These are phyloP conservation scores for Eciton burchellii DNA, from an alignment of 1,140 invertebrate species.

Conservation along the genomic window DNA sequence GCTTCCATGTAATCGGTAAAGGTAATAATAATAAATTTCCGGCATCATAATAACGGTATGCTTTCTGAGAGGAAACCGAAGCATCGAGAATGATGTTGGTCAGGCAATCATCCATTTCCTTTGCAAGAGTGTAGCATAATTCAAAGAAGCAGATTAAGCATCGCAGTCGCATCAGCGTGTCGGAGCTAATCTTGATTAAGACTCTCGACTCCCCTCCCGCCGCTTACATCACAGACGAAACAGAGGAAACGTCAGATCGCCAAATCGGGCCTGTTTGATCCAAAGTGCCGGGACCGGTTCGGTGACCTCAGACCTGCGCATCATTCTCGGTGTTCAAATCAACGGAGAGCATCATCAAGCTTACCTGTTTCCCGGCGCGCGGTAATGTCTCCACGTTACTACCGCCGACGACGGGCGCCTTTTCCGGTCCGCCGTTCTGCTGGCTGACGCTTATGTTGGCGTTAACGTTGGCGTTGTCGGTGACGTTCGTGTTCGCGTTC, in stretches of 20 bases:
- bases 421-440: slow-evolving; percentile 84
- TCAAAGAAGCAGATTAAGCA: neutral
- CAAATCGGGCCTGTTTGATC: neutral
- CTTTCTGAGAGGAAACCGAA: neutral
- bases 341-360: slow-evolving; percentile 13
- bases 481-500: slow-evolving; percentile 67
- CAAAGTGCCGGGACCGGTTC: neutral
- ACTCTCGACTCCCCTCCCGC: neutral
- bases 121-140: neutral
- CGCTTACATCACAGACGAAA: neutral
- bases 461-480: slow-evolving; percentile 76
- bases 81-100: slow-evolving; percentile 13
- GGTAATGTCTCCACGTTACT: slow-evolving; percentile 88
- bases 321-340: neutral
- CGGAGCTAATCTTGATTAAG: neutral
- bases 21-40: neutral
- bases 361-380: slow-evolving; percentile 86
- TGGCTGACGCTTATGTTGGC: slow-evolving; percentile 84
- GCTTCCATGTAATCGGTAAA: neutral
- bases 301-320: neutral
- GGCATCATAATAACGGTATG: neutral
- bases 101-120: neutral
- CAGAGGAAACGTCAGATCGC: neutral
- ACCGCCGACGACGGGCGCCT: slow-evolving; percentile 87
- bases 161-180: neutral